These are phyloP conservation scores for Macaria liturata DNA, from an alignment of 2,888 invertebrate species.

Conservation along the genomic window DNA sequence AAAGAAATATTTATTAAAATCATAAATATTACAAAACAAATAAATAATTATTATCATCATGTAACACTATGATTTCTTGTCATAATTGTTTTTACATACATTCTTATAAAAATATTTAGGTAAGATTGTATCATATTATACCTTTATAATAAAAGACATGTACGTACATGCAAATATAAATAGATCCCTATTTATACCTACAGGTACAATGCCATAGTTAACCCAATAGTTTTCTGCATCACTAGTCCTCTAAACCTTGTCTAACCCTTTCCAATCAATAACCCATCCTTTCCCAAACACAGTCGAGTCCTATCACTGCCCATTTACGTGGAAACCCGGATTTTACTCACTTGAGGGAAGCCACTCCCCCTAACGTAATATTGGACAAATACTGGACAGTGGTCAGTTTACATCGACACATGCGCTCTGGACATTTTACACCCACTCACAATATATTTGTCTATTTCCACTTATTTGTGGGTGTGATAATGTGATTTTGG, in stretches of 20 bases:
- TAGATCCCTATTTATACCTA: neutral
- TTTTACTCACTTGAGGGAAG: slow-evolving; percentile 44
- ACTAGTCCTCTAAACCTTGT: slow-evolving; percentile 32
- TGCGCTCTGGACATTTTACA: slow-evolving; percentile 66
- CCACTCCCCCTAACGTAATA: slow-evolving; percentile 70
- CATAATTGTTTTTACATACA: too few species aligned
- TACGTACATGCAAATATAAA: too few species aligned
- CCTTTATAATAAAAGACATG: too few species aligned
- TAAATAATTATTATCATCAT: too few species aligned
- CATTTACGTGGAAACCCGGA: slow-evolving; percentile 54
- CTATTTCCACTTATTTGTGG: slow-evolving; percentile 33
- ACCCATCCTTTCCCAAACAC: slow-evolving; percentile 40
- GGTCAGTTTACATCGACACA: slow-evolving; percentile 65
- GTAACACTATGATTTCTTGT: too few species aligned
- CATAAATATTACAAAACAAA: too few species aligned
- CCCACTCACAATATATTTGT: slow-evolving; percentile 53
- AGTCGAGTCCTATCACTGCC: slow-evolving; percentile 60
- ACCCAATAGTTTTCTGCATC: slow-evolving; percentile 31
- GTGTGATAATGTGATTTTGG: slow-evolving; percentile 23
- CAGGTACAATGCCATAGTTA: slow-evolving; percentile 9
- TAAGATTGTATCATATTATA: too few species aligned
- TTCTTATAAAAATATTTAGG: too few species aligned
- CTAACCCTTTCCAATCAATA: slow-evolving; percentile 35
- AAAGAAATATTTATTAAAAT: too few species aligned
- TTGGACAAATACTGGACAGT: slow-evolving; percentile 78